These are phyloP conservation scores for Pica pica DNA, from an alignment of 2,113 vertebrate genomes.

Conservation along the genomic window DNA sequence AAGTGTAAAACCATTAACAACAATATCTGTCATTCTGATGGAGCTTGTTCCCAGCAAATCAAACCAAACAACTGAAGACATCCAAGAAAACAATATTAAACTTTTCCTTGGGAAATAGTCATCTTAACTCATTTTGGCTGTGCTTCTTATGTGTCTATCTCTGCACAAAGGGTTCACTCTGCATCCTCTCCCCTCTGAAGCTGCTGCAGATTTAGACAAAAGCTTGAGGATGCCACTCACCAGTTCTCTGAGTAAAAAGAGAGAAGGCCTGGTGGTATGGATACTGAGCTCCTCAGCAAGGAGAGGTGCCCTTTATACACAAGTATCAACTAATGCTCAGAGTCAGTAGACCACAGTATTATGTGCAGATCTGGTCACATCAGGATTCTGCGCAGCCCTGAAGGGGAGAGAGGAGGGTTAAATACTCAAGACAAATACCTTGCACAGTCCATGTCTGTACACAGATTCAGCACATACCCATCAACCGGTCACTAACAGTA, in stretches of 20 bases:
- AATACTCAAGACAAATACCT: not conserved
- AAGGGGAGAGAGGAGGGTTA: not conserved
- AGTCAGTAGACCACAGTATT: not conserved
- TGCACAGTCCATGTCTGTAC: not conserved
- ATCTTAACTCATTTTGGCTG: not conserved
- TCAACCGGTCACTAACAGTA: not conserved
- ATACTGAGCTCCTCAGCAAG: not conserved
- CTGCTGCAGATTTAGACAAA: not conserved
- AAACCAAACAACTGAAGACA: not conserved
- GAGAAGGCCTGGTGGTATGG: accelerated
- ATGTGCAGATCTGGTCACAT: not conserved
- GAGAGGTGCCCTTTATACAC: not conserved
- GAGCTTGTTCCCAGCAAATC: not conserved
- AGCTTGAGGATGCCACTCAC: not conserved
- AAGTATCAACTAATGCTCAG: not conserved
- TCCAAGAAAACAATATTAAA: not conserved
- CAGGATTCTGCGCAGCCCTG: not conserved
- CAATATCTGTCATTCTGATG: not conserved
- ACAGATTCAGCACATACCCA: not conserved
- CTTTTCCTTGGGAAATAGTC: not conserved
- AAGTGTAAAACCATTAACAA: not conserved
- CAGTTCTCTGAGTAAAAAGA: not conserved
- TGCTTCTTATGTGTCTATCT: not conserved
- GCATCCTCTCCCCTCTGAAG: not conserved
- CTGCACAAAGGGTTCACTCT: not conserved